These are phyloP conservation scores for Percina caprodes DNA, from an alignment of 2,113 vertebrate genomes.

Conservation along the genomic window DNA sequence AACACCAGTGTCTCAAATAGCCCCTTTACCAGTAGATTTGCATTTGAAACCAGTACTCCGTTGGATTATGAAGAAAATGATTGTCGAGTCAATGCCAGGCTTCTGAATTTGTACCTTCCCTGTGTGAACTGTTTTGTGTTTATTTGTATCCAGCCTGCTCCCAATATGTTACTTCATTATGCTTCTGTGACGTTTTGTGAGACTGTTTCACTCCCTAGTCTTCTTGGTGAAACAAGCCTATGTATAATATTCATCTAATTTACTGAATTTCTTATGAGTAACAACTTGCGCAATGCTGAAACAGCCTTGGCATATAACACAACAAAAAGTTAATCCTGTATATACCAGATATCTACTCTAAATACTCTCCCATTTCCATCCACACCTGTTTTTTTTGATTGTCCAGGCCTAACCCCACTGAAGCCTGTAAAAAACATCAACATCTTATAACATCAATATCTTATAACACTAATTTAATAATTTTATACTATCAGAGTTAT, in stretches of 20 bases:
- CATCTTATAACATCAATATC: too few relatives aligned
- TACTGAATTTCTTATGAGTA: not conserved
- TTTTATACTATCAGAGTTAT: not conserved
- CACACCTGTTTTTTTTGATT: not conserved
- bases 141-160: not conserved
- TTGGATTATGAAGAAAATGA: not conserved
- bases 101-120: not conserved
- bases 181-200: not conserved
- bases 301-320: too few relatives aligned
- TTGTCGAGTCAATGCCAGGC: not conserved
- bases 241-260: not conserved
- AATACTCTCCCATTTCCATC: not conserved
- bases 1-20: not conserved
- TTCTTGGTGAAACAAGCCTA: not conserved
- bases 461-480: not conserved
- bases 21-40: not conserved
- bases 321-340: not conserved
- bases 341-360: too few relatives aligned
- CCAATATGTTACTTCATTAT: not conserved
- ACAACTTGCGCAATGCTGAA: not conserved
- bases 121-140: not conserved
- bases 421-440: not conserved
- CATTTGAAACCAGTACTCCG: not conserved
- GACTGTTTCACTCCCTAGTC: not conserved
- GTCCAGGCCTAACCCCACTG: not conserved